These are phyloP conservation scores for Semaprochilodus insignis DNA, from an alignment of 2,797 vertebrate species.

Conservation along the genomic window DNA sequence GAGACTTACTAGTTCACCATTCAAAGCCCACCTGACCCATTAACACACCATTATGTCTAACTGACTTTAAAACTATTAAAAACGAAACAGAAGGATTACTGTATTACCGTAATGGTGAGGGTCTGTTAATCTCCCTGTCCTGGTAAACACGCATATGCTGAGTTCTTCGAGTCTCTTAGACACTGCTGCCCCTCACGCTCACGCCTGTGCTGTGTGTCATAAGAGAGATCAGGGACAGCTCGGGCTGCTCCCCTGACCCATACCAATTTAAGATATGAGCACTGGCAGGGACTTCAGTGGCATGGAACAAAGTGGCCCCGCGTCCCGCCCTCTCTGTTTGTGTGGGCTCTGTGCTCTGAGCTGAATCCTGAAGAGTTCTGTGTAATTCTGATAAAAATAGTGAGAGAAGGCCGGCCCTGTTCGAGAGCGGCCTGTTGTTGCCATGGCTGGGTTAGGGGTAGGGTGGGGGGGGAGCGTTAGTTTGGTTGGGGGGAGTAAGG, in stretches of 20 bases:
- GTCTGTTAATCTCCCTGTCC: conserved; percentile 41
- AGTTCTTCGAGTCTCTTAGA: conserved; percentile 44
- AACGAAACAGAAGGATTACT: conserved; percentile 22
- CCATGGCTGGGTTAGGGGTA: conserved; percentile 48
- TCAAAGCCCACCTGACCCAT: background rate
- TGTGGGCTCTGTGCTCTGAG: conserved; percentile 59
- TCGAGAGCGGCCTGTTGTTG: conserved; percentile 60
- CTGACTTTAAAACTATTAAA: conserved; percentile 4
- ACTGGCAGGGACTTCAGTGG: conserved; percentile 68
- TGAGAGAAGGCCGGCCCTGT: conserved; percentile 63
- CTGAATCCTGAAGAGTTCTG: conserved; percentile 78
- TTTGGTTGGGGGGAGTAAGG: conserved; percentile 44
- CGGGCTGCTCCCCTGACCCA: conserved; percentile 54
- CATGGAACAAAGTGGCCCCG: conserved; percentile 57
- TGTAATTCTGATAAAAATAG: conserved; percentile 92
- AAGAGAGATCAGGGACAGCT: background rate
- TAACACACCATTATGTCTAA: background rate
- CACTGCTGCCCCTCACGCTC: conserved; percentile 26
- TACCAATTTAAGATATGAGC: conserved; percentile 68
- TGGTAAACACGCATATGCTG: conserved; percentile 21
- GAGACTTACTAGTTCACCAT: background rate
- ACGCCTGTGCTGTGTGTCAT: conserved; percentile 36
- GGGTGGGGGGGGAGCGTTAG: conserved; percentile 60
- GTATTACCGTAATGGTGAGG: conserved; percentile 52
- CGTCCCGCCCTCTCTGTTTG: conserved; percentile 36